Conservation (phyloP, 2,113 vertebrate species). For the Sorex araneus region DNA sequence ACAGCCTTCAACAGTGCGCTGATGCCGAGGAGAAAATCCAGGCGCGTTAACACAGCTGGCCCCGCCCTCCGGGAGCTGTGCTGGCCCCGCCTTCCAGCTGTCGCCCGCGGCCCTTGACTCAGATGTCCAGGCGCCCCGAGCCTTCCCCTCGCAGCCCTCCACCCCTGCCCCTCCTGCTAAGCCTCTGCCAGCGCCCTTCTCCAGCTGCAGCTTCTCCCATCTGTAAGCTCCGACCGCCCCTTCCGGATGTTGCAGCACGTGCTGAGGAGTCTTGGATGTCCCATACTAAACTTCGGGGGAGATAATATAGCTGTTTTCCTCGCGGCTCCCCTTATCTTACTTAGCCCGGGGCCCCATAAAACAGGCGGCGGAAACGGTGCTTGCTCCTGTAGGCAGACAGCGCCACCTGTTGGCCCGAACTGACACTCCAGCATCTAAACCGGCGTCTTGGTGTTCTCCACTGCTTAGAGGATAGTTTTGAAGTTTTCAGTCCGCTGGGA, state of each 20-base stretch:
- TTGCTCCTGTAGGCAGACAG: background rate
- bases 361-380: fast-evolving
- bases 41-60: background rate
- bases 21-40: conserved; percentile 8
- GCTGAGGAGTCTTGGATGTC: background rate
- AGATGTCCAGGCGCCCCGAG: background rate
- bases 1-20: conserved; percentile 10
- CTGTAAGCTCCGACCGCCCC: background rate
- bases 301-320: background rate
- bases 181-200: background rate
- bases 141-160: background rate
- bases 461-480: too few species aligned
- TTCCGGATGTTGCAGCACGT: background rate
- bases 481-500: too few species aligned
- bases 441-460: too few species aligned
- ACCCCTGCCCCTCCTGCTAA: background rate
- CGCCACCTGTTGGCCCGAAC: conserved; percentile 71
- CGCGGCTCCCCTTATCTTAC: background rate
- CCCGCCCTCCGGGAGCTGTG: background rate
- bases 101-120: background rate
- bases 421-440: background rate
- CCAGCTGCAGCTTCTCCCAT: background rate
- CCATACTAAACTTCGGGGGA: background rate
- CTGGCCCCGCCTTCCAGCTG: background rate
- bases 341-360: fast-evolving